Evolutionary conservation across 2,113 vertebrate genomes (phyloP).

Genomic region (Phaetusa simplex): DNA sequence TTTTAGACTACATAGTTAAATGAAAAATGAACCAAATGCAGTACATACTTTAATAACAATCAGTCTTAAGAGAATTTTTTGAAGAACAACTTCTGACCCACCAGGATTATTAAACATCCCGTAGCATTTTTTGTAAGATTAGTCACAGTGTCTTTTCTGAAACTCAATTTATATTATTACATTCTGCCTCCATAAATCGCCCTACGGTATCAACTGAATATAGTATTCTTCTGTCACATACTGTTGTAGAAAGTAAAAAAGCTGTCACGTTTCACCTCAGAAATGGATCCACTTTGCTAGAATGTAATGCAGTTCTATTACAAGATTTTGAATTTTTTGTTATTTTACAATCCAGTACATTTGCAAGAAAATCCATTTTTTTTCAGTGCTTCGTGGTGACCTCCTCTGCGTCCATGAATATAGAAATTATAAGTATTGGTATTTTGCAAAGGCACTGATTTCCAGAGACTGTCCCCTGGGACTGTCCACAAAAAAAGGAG

Average conservation of each 20-base stretch:
- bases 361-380: background rate
- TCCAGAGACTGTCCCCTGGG: background rate
- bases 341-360: background rate
- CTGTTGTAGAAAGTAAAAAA: constrained; percentile 58
- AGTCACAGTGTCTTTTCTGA: constrained; percentile 70
- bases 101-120: constrained; percentile 68
- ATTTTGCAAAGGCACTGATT: background rate
- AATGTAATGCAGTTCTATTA: constrained; percentile 5
- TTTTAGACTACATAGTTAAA: constrained; percentile 53
- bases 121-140: constrained; percentile 67
- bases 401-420: background rate
- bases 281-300: constrained; percentile 50
- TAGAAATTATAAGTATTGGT: background rate
- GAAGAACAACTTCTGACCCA: constrained; percentile 61
- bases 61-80: constrained; percentile 61
- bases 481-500: background rate
- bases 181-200: constrained; percentile 67
- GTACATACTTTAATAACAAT: constrained; percentile 61
- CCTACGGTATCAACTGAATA: constrained; percentile 30
- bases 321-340: background rate
- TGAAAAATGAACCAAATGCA: constrained; percentile 57
- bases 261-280: constrained; percentile 51
- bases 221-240: constrained; percentile 57
- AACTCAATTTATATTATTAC: constrained; percentile 71
- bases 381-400: background rate